Base-by-base conservation (phyloP, 2,113 vertebrate species). In the Plectropomus leopardus region DNA sequence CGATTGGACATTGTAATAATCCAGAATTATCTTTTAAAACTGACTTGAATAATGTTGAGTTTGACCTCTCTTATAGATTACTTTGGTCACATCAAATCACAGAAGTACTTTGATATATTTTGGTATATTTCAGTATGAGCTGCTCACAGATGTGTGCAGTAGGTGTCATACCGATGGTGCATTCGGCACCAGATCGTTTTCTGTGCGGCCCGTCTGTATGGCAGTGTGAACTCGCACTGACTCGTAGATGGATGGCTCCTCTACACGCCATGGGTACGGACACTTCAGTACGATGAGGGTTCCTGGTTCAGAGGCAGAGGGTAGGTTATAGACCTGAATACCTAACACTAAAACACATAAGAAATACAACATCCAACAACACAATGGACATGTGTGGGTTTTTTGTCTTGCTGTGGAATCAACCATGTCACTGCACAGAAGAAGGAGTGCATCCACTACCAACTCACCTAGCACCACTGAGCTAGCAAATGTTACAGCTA, bases 171-270 rank as follows among this genome's bases (percentile, higher is more conserved):
- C 98, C 6, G 98, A 96, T 34, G 97, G 97, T 6, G 98, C 98
- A 0, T 90, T 95, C 0, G 96, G 94, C 48, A 98, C 95, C 3
- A 99, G 96, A 64, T 99, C 98, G 0, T 78, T 92, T 61, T 97
- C 96, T 0, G 96, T 96, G 51, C 94, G 96, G 19, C 97, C 98
- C 0, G 97, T 96, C 91, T 98, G 96, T 94, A 99, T 96, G 0
- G 97, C 98, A 0, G 98, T 98, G 94, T 99, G 98, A 75, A 99
- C 98, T n/a, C 96, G 94, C 16, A 99, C 97, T 0, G 98, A 98
- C 76, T 99, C 98, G 1, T 99, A 99, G 89, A 99, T 98, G 80
- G 96, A 96, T 0, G 98, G 98, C 54, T 99, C 98, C 79, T 99
- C 98, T 60, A 99, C 98, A 3, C 86, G 48, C 47, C 94, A 93